Conservation (phyloP, 2,888 invertebrate genomes). For the Saturnia japonica region DNA sequence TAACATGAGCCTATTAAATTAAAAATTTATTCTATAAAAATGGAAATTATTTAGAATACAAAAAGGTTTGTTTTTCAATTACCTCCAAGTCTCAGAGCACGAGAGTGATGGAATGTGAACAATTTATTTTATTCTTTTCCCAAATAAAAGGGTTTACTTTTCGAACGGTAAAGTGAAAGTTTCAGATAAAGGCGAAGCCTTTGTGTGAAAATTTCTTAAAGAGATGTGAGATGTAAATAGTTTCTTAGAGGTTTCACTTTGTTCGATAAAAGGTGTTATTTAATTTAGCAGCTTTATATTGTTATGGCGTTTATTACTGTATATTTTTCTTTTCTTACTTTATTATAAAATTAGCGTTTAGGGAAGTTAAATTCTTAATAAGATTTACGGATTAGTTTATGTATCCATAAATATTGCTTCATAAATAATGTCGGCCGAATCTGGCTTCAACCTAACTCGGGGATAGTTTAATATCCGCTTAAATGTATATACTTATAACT, state of each 20-base stretch:
- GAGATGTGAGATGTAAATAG: constrained; percentile 35
- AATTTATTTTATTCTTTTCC: constrained; percentile 57
- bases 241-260: constrained; percentile 29
- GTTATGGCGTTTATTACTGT: background rate
- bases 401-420: background rate
- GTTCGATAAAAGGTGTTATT: constrained; percentile 32
- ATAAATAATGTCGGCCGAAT: background rate
- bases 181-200: constrained; percentile 38
- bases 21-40: constrained; percentile 13
- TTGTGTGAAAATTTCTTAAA: constrained; percentile 43
- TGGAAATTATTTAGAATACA: constrained; percentile 9
- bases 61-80: constrained; percentile 54
- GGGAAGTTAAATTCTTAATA: background rate
- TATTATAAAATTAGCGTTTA: background rate
- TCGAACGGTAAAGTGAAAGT: constrained; percentile 38
- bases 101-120: constrained; percentile 51
- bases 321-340: no score
- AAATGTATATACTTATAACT: background rate
- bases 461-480: background rate
- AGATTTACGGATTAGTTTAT: background rate
- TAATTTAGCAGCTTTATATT: constrained; percentile 37
- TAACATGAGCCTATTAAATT: background rate
- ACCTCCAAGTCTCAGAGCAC: constrained; percentile 38
- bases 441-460: background rate
- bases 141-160: constrained; percentile 50